Evolutionary conservation across 2,888 invertebrate species (phyloP).

Genomic region (Resseliella maxima): DNA sequence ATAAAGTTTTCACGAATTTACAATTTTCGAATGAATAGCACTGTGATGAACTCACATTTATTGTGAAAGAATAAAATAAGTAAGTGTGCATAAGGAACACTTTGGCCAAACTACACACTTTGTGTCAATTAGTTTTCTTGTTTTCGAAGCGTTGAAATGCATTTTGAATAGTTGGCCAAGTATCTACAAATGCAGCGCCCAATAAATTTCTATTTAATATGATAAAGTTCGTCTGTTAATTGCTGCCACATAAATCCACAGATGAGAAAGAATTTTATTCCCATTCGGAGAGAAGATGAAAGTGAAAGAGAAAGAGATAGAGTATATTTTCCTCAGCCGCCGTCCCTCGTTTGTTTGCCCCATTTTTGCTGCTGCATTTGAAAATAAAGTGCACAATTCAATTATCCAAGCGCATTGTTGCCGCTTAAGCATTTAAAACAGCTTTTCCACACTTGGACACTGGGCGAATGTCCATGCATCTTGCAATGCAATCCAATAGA

Average conservation of each 20-base stretch:
- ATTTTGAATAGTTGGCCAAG: background rate
- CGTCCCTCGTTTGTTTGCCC: too few relatives aligned
- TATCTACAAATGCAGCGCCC: background rate
- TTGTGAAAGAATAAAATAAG: conserved; percentile 35
- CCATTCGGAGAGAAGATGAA: too few relatives aligned
- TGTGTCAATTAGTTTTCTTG: conserved; percentile 51
- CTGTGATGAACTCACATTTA: background rate
- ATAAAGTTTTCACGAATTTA: background rate
- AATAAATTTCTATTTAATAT: conserved; percentile 48
- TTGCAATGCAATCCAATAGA: background rate
- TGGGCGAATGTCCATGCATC: too few relatives aligned
- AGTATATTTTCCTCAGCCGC: too few relatives aligned
- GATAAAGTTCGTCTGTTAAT: conserved; percentile 51
- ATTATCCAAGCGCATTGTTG: background rate
- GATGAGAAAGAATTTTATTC: conserved; percentile 25
- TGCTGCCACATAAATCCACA: conserved; percentile 42
- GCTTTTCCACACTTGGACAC: background rate
- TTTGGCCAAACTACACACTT: conserved; percentile 5
- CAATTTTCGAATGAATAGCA: conserved; percentile 5
- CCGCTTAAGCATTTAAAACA: background rate
- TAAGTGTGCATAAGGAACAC: background rate
- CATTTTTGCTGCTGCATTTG: background rate
- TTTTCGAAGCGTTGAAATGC: background rate
- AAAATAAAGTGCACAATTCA: conserved; percentile 40
- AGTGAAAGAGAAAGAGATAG: too few relatives aligned